Evolutionary conservation across 2,888 invertebrate genomes (phyloP), one percentile per base, ranked within the genome.

Genomic region (Ctena decussata): DNA sequence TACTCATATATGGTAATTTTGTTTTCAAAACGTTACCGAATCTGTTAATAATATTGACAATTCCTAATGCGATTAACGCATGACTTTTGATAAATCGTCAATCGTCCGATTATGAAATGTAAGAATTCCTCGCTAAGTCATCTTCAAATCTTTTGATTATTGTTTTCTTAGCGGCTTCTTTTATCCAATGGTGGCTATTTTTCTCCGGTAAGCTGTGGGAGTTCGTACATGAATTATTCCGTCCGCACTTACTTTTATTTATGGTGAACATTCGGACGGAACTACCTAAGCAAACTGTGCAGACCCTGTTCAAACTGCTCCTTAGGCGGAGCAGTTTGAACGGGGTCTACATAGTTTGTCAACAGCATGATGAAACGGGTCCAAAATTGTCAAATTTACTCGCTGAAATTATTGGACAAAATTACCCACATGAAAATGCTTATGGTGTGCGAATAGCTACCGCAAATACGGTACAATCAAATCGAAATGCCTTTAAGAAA

Each of bases 1-100:
- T 57, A 57, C 57, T 30, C 57, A 24, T 12, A 24, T 57, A 57
- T 57, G 57, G 57, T 57, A 57, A 57, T 57, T 57, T 57, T 57
- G 57, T 57, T 57, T 57, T 57, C 57, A 57, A 57, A 27, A 57
- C 12, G 27, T 57, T 30, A 74, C 39, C 65, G 46, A 57, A 71
- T 72, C 53, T 77, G 27, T 49, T 30, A 53, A 75, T 41, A 84
- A 84, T 84, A 84, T 84, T 84, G 84, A 80, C 77, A 60, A 41
- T 24, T 27, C 15, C 27, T 79, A 80, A 80, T 79, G 57, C 70
- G 39, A 73, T 80, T 79, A 80, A 60, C 84, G 77, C 77, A 46
- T 80, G 76, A 77, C 49, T 73, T 77, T 76, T 84, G 39, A 65
- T 24, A 37, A 41, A 39, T 79, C 71, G 80, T 24, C 71, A 84